Evolutionary conservation across 2,888 invertebrate species (phyloP).

Genomic region (Cacoxenus indagator): DNA sequence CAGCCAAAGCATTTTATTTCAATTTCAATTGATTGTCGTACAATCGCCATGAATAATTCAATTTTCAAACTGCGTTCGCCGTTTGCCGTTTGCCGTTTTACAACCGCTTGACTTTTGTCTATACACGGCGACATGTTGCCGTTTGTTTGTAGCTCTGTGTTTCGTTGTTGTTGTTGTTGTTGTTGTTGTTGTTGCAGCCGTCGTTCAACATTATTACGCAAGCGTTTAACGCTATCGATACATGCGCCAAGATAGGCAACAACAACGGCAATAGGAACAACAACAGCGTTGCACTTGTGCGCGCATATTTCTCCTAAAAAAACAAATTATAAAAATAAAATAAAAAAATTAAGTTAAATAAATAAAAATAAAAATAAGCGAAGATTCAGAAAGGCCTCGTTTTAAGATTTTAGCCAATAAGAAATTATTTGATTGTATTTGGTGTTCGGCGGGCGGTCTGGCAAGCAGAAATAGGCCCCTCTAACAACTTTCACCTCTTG

Average conservation of each 20-base stretch:
- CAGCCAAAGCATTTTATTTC: conserved; percentile 60
- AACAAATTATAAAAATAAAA: not conserved
- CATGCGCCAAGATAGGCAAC: not conserved
- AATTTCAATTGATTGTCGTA: conserved; percentile 70
- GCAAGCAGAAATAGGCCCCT: not conserved
- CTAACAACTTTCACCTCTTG: conserved; percentile 14
- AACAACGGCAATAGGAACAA: not conserved
- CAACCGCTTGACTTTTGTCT: conserved; percentile 57
- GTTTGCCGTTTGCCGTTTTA: conserved; percentile 33
- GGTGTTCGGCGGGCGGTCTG: not conserved
- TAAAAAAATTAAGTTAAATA: not conserved
- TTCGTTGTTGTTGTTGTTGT: not conserved
- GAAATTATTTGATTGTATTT: not conserved
- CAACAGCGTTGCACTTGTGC: not conserved
- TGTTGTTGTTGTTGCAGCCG: not conserved
- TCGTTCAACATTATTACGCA: conserved; percentile 11
- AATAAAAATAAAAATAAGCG: not conserved
- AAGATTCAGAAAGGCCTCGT: not conserved
- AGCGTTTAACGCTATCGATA: conserved; percentile 11
- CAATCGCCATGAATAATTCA: conserved; percentile 70
- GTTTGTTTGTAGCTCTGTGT: not conserved
- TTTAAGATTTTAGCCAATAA: not conserved
- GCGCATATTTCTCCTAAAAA: not conserved
- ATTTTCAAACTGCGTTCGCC: conserved; percentile 55
- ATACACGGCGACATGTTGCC: conserved; percentile 5